A percentile compares a stretch with the other conserved stretches of the same genome.
phyloP scores from a whole-genome alignment of 2,113 vertebrate genomes.

The Scytalopus superciliaris region DNA sequence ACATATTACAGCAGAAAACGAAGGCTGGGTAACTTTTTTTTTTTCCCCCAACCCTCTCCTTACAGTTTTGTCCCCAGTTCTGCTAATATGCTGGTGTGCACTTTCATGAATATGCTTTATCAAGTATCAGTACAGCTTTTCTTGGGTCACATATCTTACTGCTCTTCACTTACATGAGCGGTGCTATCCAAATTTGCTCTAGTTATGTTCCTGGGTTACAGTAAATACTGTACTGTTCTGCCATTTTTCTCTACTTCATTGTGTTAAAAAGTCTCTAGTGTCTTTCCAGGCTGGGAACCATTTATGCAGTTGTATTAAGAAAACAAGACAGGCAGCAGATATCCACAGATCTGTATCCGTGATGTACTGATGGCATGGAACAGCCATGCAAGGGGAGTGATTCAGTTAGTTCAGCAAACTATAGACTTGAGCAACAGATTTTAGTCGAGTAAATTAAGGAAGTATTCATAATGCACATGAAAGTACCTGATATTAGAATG shows the following conservation, averaged over 20 bases:
- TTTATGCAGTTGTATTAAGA: background rate
- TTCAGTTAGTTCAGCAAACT: background rate
- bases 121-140: background rate
- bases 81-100: background rate
- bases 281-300: background rate
- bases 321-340: background rate
- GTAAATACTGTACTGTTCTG: background rate
- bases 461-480: background rate
- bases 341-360: background rate
- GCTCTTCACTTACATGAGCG: background rate
- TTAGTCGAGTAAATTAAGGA: background rate
- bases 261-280: background rate
- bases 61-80: background rate
- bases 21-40: background rate
- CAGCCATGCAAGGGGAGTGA: background rate
- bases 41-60: background rate
- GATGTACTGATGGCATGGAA: background rate
- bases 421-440: background rate
- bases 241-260: background rate
- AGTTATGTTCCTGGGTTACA: background rate
- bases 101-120: background rate
- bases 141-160: background rate
- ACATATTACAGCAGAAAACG: background rate
- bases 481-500: background rate
- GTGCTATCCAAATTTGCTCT: background rate